Evolutionary conservation across 2,888 invertebrate genomes (phyloP), one percentile per base, ranked within the genome.

Genomic region (Mesodorylaimus sp.): DNA sequence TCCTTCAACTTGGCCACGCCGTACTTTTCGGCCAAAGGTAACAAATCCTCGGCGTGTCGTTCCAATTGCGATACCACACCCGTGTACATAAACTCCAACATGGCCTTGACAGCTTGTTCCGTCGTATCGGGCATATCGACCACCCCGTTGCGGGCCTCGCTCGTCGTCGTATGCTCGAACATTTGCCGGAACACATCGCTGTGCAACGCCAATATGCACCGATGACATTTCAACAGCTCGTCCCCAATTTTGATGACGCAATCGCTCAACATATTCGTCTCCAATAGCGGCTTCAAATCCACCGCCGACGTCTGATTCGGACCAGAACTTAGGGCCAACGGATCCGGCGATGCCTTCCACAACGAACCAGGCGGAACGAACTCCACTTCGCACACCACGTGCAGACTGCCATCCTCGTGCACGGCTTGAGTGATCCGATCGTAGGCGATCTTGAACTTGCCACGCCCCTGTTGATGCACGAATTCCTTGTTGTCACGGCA

Each of bases 401-500:
- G 48, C 10, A 63, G 52, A 0, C 59, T 57, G 1, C 60, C 61
- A 49, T 62, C 62, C 10, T 54, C 45, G 5, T 57, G 54, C 2
- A 62, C 52, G n/a, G 59, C 59, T 1, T 55, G 53, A 21, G 52
- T 50, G 58, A 63, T 59, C 45, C 60, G 60, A 13, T 62, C 62
- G 1, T 58, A 54, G 3, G 58, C 49, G 2, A 60, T 58, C 53
- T 62, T 61, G 46, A 62, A 62, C 46, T 62, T 63, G 13, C 63
- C 63, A 0, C 63, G 54, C 2, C 63, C 63, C 50, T 63, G 62
- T 42, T 62, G 62, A 51, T 61, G 60, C 0, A 61, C 59, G 53
- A 63, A 63, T 32, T 63, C 63, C 44, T 63, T 62, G 3, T 60
- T 59, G 51, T 63, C 63, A 25, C 61, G 53, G 53, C 63, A 63